Base-by-base conservation (phyloP, 2,888 invertebrate species). In the Mylabris sibirica region DNA sequence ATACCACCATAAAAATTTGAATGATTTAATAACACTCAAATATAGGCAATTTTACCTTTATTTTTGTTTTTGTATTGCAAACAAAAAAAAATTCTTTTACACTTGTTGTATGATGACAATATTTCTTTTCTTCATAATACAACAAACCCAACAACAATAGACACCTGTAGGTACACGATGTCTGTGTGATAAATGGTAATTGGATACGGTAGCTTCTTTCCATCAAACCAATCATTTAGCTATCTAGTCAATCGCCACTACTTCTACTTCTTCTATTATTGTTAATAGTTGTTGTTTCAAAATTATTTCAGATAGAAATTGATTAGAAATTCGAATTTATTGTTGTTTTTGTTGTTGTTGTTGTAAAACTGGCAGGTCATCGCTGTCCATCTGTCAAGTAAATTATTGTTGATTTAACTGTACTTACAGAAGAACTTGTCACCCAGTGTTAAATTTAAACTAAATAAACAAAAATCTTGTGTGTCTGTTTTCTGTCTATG, bases 131-230 rank as follows among this genome's bases (percentile, higher is more conserved):
- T 14, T 38, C 14, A n/a, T 44, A n/a, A 71, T 4, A 49, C 49
- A 49, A 71, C 69, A 9, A 67, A 35, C 61, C 69, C 44, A 17
- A 60, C 68, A 74, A 76, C 75, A 76, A 75, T 74, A 70, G 74
- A 72, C 76, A 73, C 71, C 73, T 75, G 74, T 74, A 30, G n/a
- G n/a, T 30, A 72, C 35, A 59, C 67, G 64, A 67, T 11, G 53
- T 22, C 41, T 49, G 66, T 66, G 71, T 78, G 77, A 78, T 78
- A 74, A 77, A 78, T 78, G 77, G 74, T 78, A 76, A 78, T 78
- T 78, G 78, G 76, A 75, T 74, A 75, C 75, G 70, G 74, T 70
- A 71, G 72, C 73, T 65, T 71, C 72, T 75, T 70, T 72, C 74
- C 24, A 53, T 53, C 53, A 44, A 53, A 30, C 30, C 53, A 20